A percentile compares a stretch with the other conserved stretches of the same genome.
These are phyloP conservation scores for Anoplopoma fimbria DNA, from an alignment of 2,113 vertebrate genomes.

Conservation along the genomic window DNA sequence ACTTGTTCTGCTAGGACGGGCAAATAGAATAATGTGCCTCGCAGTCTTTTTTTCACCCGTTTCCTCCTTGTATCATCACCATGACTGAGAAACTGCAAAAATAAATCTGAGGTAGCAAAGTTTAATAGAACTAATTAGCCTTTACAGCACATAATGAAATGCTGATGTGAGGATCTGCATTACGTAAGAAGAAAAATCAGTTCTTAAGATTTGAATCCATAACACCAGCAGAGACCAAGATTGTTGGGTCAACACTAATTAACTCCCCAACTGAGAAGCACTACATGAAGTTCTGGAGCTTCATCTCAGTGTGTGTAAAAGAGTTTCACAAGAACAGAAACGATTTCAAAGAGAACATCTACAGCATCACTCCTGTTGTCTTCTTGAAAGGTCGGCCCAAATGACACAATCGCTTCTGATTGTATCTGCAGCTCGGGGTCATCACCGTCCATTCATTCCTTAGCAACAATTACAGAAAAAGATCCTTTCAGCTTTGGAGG, in stretches of 20 bases:
- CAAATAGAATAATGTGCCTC: conserved; percentile 35
- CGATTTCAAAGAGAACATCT: background rate
- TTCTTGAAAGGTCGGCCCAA: background rate
- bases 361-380: conserved; percentile 5
- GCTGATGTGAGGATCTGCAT: background rate
- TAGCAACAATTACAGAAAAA: background rate
- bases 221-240: background rate
- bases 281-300: conserved; percentile 1
- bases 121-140: conserved; percentile 28
- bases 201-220: conserved; percentile 21
- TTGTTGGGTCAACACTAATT: conserved; percentile 56
- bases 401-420: background rate
- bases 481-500: background rate
- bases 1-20: conserved; percentile 54
- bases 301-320: background rate
- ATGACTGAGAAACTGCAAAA: conserved; percentile 3
- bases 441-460: conserved; percentile 3
- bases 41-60: conserved; percentile 9
- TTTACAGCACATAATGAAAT: conserved; percentile 17
- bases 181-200: conserved; percentile 21
- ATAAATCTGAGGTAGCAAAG: conserved; percentile 6
- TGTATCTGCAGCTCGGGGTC: background rate
- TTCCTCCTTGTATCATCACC: conserved; percentile 6
- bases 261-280: conserved; percentile 43
- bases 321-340: background rate